A percentile compares a stretch with the other conserved stretches of the same genome.
Evolutionary conservation across 1,140 invertebrate species (phyloP).

Genomic region (Augochlora pura): DNA sequence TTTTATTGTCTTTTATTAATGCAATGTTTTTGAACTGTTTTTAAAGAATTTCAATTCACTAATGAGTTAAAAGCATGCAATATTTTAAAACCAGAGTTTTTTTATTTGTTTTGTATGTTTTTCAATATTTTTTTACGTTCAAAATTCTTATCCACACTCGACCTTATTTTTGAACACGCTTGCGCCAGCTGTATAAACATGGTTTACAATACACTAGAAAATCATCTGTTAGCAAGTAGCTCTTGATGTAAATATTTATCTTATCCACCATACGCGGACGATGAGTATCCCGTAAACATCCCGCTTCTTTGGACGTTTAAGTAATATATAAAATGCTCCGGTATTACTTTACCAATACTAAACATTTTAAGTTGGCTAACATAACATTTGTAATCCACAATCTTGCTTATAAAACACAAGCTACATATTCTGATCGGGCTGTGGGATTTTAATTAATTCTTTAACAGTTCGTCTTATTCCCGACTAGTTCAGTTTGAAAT

Average conservation of each 20-base stretch:
- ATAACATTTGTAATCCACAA: background rate
- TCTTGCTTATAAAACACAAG: background rate
- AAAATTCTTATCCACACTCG: background rate
- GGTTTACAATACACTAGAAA: background rate
- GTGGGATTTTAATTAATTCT: background rate
- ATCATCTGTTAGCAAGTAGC: slow-evolving; percentile 23
- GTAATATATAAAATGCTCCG: too few species aligned
- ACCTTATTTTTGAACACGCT: slow-evolving; percentile 13
- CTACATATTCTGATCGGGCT: background rate
- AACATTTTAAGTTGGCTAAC: background rate
- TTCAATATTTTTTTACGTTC: background rate
- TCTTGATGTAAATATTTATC: slow-evolving; percentile 41
- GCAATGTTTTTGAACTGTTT: background rate
- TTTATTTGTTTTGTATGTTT: too few species aligned
- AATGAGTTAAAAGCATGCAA: background rate
- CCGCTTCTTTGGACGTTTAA: background rate
- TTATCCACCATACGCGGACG: slow-evolving; percentile 4
- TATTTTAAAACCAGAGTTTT: too few species aligned
- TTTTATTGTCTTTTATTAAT: background rate
- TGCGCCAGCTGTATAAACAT: slow-evolving; percentile 7
- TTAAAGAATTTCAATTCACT: background rate
- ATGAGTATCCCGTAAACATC: slow-evolving; percentile 20
- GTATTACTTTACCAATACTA: background rate
- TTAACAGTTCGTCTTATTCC: too few species aligned
- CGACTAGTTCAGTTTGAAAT: too few species aligned